Conservation (phyloP, 1,140 invertebrate genomes). For the Drosophila pandora region DNA sequence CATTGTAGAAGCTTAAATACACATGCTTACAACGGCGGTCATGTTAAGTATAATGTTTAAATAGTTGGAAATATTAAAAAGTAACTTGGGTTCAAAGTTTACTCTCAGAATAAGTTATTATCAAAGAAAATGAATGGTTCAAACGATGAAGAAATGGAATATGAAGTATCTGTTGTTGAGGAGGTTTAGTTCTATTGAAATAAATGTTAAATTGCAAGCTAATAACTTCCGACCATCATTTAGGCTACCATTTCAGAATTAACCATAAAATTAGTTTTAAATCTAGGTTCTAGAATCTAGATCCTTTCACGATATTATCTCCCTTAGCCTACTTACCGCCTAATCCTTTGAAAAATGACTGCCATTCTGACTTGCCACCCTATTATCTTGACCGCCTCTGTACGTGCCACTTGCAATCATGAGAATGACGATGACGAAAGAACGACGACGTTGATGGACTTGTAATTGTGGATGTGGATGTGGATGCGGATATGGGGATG, state of each 20-base stretch:
- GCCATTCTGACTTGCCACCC: neutral
- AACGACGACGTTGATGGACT: slow-evolving; percentile 53
- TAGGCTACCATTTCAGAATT: too few relatives aligned
- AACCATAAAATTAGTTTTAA: too few relatives aligned
- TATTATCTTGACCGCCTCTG: slow-evolving; percentile 21
- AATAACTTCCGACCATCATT: too few relatives aligned
- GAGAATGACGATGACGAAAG: slow-evolving; percentile 46
- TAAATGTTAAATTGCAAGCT: too few relatives aligned
- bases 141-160: too few relatives aligned
- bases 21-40: slow-evolving; percentile 12
- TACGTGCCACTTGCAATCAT: slow-evolving; percentile 38
- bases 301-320: neutral
- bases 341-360: neutral
- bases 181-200: too few relatives aligned
- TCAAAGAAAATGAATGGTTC: too few relatives aligned
- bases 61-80: neutral
- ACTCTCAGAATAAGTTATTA: too few relatives aligned
- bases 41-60: neutral
- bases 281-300: too few relatives aligned
- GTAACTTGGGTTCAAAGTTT: too few relatives aligned
- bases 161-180: too few relatives aligned
- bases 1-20: slow-evolving; percentile 44
- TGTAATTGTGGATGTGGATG: slow-evolving; percentile 47
- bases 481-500: slow-evolving; percentile 23
- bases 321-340: neutral